Evolutionary conservation across 2,113 vertebrate genomes (phyloP).

Genomic region (Gulo gulo): DNA sequence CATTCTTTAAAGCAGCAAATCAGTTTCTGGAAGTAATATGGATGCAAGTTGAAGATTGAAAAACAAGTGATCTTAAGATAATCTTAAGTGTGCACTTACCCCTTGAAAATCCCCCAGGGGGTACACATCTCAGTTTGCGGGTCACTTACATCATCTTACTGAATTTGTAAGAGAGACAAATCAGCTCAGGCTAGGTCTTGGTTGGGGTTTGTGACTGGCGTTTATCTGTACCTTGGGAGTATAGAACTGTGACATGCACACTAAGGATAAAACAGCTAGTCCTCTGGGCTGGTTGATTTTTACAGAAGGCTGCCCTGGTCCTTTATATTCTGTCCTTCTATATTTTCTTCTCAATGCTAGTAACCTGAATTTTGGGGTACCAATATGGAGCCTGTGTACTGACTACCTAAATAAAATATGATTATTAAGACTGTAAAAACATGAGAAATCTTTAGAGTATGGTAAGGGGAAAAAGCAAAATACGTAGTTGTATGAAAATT

Average conservation of each 20-base stretch:
- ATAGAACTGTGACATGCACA: neutral
- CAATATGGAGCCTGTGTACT: neutral
- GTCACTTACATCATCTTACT: neutral
- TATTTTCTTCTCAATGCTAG: neutral
- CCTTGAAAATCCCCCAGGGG: neutral
- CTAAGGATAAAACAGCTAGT: neutral
- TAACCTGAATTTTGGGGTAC: neutral
- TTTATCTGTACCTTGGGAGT: neutral
- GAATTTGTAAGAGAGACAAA: neutral
- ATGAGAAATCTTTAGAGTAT: neutral
- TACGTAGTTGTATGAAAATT: neutral
- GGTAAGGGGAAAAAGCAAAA: slow-evolving; percentile 18
- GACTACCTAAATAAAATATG: slow-evolving; percentile 5
- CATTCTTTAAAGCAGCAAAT: neutral
- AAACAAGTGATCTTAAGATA: neutral
- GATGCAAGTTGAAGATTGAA: neutral
- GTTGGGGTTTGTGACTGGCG: neutral
- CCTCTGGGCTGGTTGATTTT: neutral
- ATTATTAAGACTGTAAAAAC: neutral
- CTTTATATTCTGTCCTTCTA: neutral
- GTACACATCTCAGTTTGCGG: neutral
- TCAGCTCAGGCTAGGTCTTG: neutral
- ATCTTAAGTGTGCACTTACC: neutral
- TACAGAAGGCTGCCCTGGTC: neutral
- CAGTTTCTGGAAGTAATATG: neutral